Conservation (phyloP, 2,888 invertebrate genomes). For the Cantharis rufa region DNA sequence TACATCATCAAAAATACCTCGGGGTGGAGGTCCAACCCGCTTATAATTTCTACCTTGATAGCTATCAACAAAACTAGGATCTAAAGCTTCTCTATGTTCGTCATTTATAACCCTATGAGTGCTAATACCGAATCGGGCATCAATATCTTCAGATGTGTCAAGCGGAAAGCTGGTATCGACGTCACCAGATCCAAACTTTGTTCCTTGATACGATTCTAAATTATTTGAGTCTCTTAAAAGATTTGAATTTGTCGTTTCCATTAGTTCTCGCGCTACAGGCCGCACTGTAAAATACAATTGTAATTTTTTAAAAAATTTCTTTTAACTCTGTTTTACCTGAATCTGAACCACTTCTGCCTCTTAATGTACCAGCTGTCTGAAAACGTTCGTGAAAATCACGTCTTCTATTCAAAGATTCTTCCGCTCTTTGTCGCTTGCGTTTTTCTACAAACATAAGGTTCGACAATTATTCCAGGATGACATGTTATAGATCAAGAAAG, state of each 20-base stretch:
- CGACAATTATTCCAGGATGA: constrained; percentile 7
- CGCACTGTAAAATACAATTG: constrained; percentile 51
- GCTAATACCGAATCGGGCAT: constrained; percentile 69
- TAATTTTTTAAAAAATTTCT: not conserved
- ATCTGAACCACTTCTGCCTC: constrained; percentile 56
- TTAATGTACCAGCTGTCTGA: constrained; percentile 55
- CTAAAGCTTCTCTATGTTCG: constrained; percentile 47
- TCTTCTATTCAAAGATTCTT: constrained; percentile 77
- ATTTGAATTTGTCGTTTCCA: constrained; percentile 77
- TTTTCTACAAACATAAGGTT: constrained; percentile 62
- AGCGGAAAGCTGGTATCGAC: constrained; percentile 52
- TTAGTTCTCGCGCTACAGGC: constrained; percentile 59
- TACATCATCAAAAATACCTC: constrained; percentile 84
- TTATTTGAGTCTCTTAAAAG: constrained; percentile 77
- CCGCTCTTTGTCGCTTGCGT: constrained; percentile 77
- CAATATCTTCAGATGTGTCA: constrained; percentile 55
- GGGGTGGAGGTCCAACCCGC: constrained; percentile 71
- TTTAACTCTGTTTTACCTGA: constrained; percentile 51
- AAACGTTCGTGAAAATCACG: constrained; percentile 74
- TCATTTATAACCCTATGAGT: constrained; percentile 58
- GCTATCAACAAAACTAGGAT: constrained; percentile 50
- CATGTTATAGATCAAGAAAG: no score
- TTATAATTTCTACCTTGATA: constrained; percentile 51
- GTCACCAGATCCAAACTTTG: constrained; percentile 48
- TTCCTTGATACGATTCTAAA: constrained; percentile 67